Base-by-base conservation (phyloP, 2,113 vertebrate species). In the Trogon melanurus region DNA sequence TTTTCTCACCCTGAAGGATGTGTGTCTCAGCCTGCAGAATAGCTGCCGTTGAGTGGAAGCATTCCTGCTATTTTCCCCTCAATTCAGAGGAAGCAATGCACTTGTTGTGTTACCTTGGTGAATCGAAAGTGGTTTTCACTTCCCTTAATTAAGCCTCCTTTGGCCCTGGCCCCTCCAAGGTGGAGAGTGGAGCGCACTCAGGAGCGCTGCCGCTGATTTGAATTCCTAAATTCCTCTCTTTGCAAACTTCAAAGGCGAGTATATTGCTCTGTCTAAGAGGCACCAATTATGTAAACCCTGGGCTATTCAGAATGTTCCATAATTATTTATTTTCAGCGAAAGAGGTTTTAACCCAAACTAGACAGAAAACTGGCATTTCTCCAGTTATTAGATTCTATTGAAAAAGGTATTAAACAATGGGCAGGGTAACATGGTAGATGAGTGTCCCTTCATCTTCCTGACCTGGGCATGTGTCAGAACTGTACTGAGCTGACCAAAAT, bases 391-490 rank as follows among this genome's bases (percentile, higher is more conserved):
- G 92, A 97, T 96, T 97, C 96, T 96, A 79, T 96, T 96, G 97
- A 97, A 95, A 95, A 97, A 87, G 88, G 97, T 97, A 97, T 97
- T 97, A 97, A 97, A 96, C 79, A 93, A 97, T 97, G 95, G 97
- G 90, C 95, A 93, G 93, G 95, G 95, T 95, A 96, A 91, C 70
- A 58, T 88, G 96, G 96, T 96, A 95, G 94, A 95, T 94, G 89
- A 94, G 96, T 88, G 91, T 84, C 83, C 74, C 96, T 98, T 97
- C 97, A 96, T 97, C 96, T 97, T 95, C 67, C 86, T 97, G 98
- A 97, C 98, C 98, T 96, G 97, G 97, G 93, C 91, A 96, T 95
- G 88, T 97, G 97, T 98, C 96, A 97, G 88, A 91, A 79, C 91
- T 82, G 65, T 87, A 79, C 91, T 91, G 96, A 95, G 92, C 92